phyloP scores from a whole-genome alignment of 2,113 vertebrate genomes.

The Alethe castanea region DNA sequence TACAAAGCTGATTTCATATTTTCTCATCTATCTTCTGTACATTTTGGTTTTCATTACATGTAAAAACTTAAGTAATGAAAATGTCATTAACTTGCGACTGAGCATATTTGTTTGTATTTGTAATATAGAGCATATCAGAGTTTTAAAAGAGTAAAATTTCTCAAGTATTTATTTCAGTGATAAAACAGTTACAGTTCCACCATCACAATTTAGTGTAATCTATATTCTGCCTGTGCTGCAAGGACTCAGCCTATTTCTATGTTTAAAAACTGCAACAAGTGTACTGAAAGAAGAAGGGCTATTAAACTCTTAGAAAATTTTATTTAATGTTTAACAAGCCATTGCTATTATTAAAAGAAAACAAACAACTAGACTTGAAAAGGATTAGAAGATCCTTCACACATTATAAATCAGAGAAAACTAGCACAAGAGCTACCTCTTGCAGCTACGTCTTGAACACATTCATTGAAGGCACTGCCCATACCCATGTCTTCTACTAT shows the following conservation, averaged over 20 bases:
- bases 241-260: not conserved
- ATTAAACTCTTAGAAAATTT: not conserved
- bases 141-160: not conserved
- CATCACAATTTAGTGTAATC: not conserved
- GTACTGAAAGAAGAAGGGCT: not conserved
- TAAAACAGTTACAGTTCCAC: not conserved
- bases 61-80: not conserved
- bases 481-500: not conserved
- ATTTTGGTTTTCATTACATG: not conserved
- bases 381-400: not conserved
- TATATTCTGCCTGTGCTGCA: not conserved
- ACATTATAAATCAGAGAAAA: not conserved
- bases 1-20: not conserved
- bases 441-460: not conserved
- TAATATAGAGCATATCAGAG: not conserved
- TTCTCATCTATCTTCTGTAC: not conserved
- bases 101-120: not conserved
- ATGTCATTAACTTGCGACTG: not conserved
- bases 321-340: not conserved
- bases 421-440: not conserved
- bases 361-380: not conserved
- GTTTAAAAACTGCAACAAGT: not conserved
- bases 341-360: not conserved
- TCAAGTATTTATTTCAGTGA: not conserved
- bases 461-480: not conserved